Base-by-base conservation (phyloP, 2,113 vertebrate species). In the Pyrgilauda ruficollis region DNA sequence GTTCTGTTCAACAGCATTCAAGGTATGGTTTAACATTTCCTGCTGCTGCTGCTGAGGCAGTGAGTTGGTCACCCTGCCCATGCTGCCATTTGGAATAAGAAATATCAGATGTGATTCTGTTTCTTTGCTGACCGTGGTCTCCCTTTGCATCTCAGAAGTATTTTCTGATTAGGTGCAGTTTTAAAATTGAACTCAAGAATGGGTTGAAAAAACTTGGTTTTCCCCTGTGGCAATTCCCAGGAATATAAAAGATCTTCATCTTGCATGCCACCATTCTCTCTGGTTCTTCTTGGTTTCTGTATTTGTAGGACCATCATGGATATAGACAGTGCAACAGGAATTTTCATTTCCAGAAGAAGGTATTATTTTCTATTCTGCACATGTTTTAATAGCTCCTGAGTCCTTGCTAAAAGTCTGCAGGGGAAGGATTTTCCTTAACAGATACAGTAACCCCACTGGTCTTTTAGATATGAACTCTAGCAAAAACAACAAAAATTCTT, bases 61-160 rank as follows among this genome's bases (percentile, higher is more conserved):
- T 10, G n/a, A 3, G 8, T 10, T 58, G 58, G 18, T 64, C 17
- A 7, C 7, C 4, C 52, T 30, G 44, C 41, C 27, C 2, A 0
- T 7, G 27, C 27, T 56, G 58, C 28, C 10, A 1, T 24, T 81
- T 62, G 50, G 1, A 49, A 46, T 24, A 11, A 4, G 37, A 47
- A n/a, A 66, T 31, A 27, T 20, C 6, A n/a, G 63, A 9, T 0
- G 3, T 23, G 11, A 9, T 28, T 70, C 67, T 0, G 0, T 67
- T 58, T 70, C 12, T 11, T 49, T 84, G n/a, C 73, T 84, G 61
- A 8, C 31, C 0, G 0, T 27, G 26, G 33, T 50, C 33, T 66
- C 87, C 35, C 31, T 47, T 72, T 61, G 20, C 49, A 35, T 52
- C 61, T 88, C 63, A 28, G 41, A 67, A 50, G 6, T 11, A 9